Percentiles rank a stretch among this genome's conserved stretches.
These are phyloP conservation scores for Corythoichthys haematopterus DNA, from an alignment of 2,113 vertebrate species.

Conservation along the genomic window DNA sequence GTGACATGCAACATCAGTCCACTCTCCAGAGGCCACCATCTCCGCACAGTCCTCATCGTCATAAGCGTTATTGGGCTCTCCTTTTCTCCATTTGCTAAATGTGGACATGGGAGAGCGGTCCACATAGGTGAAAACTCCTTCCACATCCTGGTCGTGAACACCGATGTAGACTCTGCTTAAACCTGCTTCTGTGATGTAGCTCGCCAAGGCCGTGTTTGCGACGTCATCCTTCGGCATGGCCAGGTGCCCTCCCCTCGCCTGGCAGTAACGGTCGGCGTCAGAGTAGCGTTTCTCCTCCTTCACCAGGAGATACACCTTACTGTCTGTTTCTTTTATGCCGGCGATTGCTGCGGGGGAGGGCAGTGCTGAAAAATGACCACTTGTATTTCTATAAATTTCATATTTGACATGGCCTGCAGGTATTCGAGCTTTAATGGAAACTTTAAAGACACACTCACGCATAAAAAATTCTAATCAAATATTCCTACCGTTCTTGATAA, in stretches of 20 bases:
- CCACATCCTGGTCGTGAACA: constrained; percentile 86
- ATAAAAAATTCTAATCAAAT: neutral
- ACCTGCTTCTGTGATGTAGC: constrained; percentile 84
- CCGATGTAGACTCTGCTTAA: constrained; percentile 90
- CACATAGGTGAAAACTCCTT: constrained; percentile 86
- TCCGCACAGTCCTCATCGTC: constrained; percentile 95
- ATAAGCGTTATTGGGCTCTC: constrained; percentile 92
- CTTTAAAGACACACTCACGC: neutral
- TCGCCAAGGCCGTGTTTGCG: constrained; percentile 82
- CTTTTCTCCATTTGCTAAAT: constrained; percentile 90
- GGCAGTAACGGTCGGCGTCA: constrained; percentile 88
- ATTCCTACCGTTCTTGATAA: constrained; percentile 93
- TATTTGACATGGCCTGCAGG: constrained; percentile 59
- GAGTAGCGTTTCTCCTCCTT: constrained; percentile 89
- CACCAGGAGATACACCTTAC: constrained; percentile 94
- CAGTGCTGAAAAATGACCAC: constrained; percentile 96
- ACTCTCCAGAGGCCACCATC: constrained; percentile 89
- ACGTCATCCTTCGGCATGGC: constrained; percentile 92
- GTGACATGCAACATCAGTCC: constrained; percentile 94
- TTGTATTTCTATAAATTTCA: constrained; percentile 81
- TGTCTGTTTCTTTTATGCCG: constrained; percentile 92
- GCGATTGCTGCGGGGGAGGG: constrained; percentile 97
- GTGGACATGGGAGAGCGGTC: constrained; percentile 89
- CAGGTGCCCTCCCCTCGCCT: constrained; percentile 85
- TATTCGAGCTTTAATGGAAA: constrained; percentile 10